Evolutionary conservation across 1,140 invertebrate genomes (phyloP).

Genomic region (Agrypnia vestita): DNA sequence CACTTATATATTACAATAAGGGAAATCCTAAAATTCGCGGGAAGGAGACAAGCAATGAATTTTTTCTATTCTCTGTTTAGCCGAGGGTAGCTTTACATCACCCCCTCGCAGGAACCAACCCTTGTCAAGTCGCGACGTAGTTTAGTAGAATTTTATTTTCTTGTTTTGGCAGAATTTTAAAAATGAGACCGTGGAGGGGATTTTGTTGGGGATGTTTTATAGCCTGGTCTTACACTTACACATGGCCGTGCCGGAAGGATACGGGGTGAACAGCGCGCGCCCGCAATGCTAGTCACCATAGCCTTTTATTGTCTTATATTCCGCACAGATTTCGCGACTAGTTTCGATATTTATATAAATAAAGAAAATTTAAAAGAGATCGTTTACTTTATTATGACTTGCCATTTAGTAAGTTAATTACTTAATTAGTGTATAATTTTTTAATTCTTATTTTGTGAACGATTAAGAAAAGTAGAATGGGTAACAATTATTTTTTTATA

Average conservation of each 20-base stretch:
- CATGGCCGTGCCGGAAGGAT: conserved; percentile 9
- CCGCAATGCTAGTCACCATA: neutral
- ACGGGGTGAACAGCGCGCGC: neutral
- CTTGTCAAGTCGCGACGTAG: conserved; percentile 57
- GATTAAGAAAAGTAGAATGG: too few relatives aligned
- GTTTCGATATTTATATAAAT: too few relatives aligned
- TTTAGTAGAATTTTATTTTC: conserved; percentile 60
- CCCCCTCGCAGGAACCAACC: conserved; percentile 48
- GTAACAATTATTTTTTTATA: too few relatives aligned
- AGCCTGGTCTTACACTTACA: conserved; percentile 2
- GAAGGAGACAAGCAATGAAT: conserved; percentile 47
- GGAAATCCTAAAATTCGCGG: conserved; percentile 28
- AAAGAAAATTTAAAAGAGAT: too few relatives aligned
- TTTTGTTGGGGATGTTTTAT: conserved; percentile 53
- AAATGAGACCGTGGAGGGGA: conserved; percentile 50
- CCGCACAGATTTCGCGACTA: too few relatives aligned
- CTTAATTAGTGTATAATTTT: too few relatives aligned
- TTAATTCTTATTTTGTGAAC: too few relatives aligned
- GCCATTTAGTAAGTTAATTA: too few relatives aligned
- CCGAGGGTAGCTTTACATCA: conserved; percentile 49
- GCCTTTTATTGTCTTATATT: neutral
- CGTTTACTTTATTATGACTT: too few relatives aligned
- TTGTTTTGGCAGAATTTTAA: conserved; percentile 56
- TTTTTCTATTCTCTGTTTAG: conserved; percentile 43
- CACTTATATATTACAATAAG: conserved; percentile 38